phyloP scores from a whole-genome alignment of 2,797 vertebrate genomes.

The Sternotherus odoratus region DNA sequence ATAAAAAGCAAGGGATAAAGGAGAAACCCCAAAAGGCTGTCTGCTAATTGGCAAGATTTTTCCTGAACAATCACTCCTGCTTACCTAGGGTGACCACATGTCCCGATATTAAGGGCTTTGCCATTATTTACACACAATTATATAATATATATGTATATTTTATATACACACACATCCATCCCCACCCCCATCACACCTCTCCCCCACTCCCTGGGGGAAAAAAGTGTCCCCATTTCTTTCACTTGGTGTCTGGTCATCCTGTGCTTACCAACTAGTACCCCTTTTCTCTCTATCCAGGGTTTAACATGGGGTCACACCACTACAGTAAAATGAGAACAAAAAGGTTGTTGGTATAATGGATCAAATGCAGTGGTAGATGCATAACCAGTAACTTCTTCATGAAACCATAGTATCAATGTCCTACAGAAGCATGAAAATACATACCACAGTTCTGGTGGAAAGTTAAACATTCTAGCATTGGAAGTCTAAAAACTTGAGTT shows the following conservation, averaged over 20 bases:
- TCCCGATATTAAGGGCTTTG: neutral
- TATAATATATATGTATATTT: too few species aligned
- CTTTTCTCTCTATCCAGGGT: neutral
- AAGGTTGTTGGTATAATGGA: neutral
- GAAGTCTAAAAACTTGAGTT: neutral
- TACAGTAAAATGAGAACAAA: neutral
- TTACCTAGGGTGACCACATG: neutral
- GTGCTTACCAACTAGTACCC: neutral
- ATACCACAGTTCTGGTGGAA: neutral
- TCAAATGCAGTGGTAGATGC: neutral
- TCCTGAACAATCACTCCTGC: neutral
- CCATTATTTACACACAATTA: neutral
- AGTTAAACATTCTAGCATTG: too few species aligned
- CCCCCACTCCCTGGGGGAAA: too few species aligned
- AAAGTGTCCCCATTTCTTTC: neutral
- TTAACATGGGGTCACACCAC: neutral
- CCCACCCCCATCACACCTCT: too few species aligned
- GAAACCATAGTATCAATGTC: neutral
- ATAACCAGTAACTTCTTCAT: neutral
- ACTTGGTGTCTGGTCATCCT: neutral
- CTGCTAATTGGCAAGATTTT: neutral
- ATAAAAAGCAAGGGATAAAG: neutral
- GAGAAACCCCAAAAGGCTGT: neutral
- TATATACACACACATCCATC: too few species aligned
- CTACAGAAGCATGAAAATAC: neutral